phyloP scores from a whole-genome alignment of 2,888 invertebrate genomes.

The Spilosoma lubricipeda region DNA sequence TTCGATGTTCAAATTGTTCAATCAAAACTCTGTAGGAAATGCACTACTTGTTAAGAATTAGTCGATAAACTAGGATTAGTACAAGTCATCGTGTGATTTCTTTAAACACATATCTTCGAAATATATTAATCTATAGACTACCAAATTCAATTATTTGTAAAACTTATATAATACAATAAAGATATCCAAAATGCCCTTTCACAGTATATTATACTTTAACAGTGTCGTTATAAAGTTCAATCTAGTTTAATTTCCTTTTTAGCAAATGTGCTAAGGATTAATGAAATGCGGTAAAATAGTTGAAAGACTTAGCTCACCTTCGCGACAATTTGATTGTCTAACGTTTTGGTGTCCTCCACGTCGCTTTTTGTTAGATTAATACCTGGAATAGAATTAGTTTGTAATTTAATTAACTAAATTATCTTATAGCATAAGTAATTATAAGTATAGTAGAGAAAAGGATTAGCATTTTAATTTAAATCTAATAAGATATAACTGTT shows the following conservation, averaged over 20 bases:
- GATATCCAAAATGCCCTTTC: not conserved
- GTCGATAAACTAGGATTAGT: not conserved
- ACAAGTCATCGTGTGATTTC: constrained; percentile 10
- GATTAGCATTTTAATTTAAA: not conserved
- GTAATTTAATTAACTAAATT: constrained; percentile 18
- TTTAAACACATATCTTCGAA: not conserved
- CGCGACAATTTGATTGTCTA: constrained; percentile 76
- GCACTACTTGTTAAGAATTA: no score
- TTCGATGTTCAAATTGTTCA: no score
- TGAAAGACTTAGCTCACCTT: constrained; percentile 67
- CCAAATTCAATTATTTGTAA: constrained; percentile 17
- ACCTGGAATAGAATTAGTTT: constrained; percentile 68
- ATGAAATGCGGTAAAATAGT: constrained; percentile 20
- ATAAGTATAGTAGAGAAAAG: not conserved
- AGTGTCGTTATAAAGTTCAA: constrained; percentile 1
- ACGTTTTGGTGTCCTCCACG: constrained; percentile 76
- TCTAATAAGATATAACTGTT: not conserved
- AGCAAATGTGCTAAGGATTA: constrained; percentile 2
- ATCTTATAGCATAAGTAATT: not conserved
- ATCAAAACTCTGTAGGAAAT: no score
- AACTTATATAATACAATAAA: not conserved
- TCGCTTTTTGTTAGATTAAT: constrained; percentile 83
- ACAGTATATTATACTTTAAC: not conserved
- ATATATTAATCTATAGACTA: constrained; percentile 22
- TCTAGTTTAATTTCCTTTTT: not conserved